Percentiles rank a stretch among this genome's conserved stretches.
Evolutionary conservation across 2,113 vertebrate genomes (phyloP).

Genomic region (Tympanuchus pallidicinctus): DNA sequence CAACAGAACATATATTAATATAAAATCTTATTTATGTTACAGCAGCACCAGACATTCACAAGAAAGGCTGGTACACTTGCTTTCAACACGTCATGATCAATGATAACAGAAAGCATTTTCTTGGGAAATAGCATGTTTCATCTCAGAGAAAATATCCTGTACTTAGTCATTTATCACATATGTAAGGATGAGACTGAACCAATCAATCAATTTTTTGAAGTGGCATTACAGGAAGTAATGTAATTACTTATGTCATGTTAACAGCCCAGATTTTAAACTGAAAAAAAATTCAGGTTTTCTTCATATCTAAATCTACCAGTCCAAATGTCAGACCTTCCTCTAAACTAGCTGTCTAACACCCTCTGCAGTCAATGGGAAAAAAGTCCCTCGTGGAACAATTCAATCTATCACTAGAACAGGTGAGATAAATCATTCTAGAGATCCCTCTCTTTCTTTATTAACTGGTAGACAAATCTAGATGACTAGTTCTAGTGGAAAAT

Average conservation of each 20-base stretch:
- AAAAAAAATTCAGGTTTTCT: background rate
- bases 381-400: background rate
- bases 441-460: background rate
- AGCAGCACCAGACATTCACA: background rate
- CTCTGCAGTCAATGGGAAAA: background rate
- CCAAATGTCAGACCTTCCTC: fast-evolving
- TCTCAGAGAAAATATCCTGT: background rate
- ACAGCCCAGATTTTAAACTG: background rate
- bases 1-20: background rate
- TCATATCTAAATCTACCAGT: background rate
- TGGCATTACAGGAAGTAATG: background rate
- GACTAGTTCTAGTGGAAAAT: background rate
- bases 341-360: background rate
- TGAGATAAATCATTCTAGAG: background rate
- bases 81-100: background rate
- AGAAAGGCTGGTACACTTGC: background rate
- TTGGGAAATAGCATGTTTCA: background rate
- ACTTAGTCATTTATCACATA: background rate
- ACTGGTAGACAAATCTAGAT: background rate
- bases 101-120: background rate
- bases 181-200: background rate
- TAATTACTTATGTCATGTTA: background rate
- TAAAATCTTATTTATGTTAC: background rate
- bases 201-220: background rate
- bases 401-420: background rate